phyloP scores from a whole-genome alignment of 2,888 invertebrate species.

The Aphodius granarius region DNA sequence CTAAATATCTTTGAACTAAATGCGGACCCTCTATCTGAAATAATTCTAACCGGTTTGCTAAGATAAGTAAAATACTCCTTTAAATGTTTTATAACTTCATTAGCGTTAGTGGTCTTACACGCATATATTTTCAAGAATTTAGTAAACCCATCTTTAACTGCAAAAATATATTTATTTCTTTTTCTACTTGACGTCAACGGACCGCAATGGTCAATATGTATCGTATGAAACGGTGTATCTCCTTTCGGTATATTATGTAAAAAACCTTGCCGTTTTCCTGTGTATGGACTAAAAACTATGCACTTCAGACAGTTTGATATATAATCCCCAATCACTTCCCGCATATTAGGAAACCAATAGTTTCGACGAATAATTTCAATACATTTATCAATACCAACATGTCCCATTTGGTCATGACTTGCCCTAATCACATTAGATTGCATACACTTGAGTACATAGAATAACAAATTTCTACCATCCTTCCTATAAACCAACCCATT shows the following conservation, averaged over 20 bases:
- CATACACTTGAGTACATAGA: slow-evolving; percentile 24
- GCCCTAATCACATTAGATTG: background rate
- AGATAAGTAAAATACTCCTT: background rate
- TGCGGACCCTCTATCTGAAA: slow-evolving; percentile 6
- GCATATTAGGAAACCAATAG: slow-evolving; percentile 3
- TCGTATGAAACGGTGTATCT: background rate
- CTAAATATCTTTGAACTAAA: slow-evolving; percentile 5
- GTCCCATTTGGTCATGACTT: slow-evolving; percentile 6
- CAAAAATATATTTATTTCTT: slow-evolving; percentile 12
- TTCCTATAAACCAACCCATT: slow-evolving; percentile 22
- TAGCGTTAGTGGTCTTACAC: slow-evolving; percentile 1
- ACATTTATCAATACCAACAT: slow-evolving; percentile 6
- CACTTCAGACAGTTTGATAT: slow-evolving; percentile 9
- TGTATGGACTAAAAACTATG: background rate
- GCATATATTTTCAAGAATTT: slow-evolving; percentile 5
- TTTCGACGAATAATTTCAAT: slow-evolving; percentile 1
- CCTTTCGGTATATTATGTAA: slow-evolving; percentile 4
- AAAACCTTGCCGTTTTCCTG: background rate
- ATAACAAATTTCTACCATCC: background rate
- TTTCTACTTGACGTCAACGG: slow-evolving; percentile 1
- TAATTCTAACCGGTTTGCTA: background rate
- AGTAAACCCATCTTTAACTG: background rate
- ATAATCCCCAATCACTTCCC: background rate
- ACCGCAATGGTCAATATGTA: slow-evolving; percentile 1
- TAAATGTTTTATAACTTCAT: background rate